Evolutionary conservation across 37 sponge, comb jelly and placozoan genomes (phyloP).

Genomic region (Hormiphora californensis): DNA sequence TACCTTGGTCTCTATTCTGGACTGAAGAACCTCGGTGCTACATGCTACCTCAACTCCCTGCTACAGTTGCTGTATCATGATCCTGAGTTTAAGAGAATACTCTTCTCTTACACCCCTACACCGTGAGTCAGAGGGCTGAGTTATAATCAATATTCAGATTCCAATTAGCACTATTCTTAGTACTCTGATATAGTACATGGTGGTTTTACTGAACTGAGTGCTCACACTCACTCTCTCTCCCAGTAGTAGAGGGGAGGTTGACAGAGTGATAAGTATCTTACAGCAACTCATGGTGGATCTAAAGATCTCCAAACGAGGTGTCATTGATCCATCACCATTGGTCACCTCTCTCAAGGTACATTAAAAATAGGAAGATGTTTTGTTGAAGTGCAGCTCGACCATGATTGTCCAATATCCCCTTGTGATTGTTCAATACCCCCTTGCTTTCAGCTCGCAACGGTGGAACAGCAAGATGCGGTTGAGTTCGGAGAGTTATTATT

Average conservation of each 20-base stretch:
- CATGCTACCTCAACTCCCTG: conserved; percentile 7
- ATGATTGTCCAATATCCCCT: too few relatives aligned
- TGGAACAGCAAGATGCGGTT: background rate
- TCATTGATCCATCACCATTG: background rate
- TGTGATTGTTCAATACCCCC: too few relatives aligned
- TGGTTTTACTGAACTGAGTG: too few relatives aligned
- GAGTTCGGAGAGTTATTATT: conserved; percentile 20
- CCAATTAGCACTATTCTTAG: too few relatives aligned
- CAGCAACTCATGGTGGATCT: background rate
- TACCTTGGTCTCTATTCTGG: background rate
- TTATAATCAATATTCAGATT: too few relatives aligned
- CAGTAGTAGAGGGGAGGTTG: background rate
- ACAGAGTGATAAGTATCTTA: background rate
- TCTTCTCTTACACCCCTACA: too few relatives aligned
- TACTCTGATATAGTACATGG: too few relatives aligned
- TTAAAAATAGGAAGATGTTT: too few relatives aligned
- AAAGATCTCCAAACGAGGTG: background rate
- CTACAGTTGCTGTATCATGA: background rate
- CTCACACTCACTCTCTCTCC: too few relatives aligned
- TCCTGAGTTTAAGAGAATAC: background rate
- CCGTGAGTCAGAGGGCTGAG: too few relatives aligned
- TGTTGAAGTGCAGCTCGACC: too few relatives aligned
- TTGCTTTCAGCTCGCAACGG: background rate
- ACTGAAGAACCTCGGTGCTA: background rate
- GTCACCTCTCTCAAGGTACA: background rate